Conservation (phyloP, 2,113 vertebrate genomes). For the Salvelinus alpinus region DNA sequence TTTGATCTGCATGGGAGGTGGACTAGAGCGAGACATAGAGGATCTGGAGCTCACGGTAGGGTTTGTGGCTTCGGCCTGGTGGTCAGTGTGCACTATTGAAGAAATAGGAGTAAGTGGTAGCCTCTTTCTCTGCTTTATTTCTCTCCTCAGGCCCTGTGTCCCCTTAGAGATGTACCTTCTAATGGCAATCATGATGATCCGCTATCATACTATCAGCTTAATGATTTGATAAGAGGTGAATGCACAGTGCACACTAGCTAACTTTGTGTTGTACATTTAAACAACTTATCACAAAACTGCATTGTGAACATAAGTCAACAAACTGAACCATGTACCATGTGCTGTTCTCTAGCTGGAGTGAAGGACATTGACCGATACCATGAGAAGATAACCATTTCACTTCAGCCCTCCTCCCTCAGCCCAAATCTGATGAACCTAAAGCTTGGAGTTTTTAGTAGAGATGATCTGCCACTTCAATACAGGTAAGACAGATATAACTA, state of each 20-base stretch:
- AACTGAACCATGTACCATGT: not conserved
- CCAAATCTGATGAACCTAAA: constrained; percentile 78
- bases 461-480: constrained; percentile 91
- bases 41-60: constrained; percentile 91
- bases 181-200: constrained; percentile 95
- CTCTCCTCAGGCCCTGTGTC: constrained; percentile 85
- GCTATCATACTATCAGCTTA: constrained; percentile 92
- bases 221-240: constrained; percentile 90
- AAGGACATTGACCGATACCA: constrained; percentile 97
- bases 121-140: constrained; percentile 11
- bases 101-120: not conserved
- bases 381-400: constrained; percentile 88
- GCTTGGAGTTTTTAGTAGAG: constrained; percentile 86
- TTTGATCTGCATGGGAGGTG: constrained; percentile 86
- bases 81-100: not conserved
- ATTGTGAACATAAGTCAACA: not conserved
- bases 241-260: not conserved
- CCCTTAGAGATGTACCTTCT: constrained; percentile 91
- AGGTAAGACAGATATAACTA: constrained; percentile 69
- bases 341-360: constrained; percentile 78
- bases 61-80: not conserved
- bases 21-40: constrained; percentile 83
- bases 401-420: constrained; percentile 82
- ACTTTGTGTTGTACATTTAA: not conserved
- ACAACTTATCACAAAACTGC: not conserved